phyloP scores from a whole-genome alignment of 2,797 vertebrate species.

The Catharus ustulatus region DNA sequence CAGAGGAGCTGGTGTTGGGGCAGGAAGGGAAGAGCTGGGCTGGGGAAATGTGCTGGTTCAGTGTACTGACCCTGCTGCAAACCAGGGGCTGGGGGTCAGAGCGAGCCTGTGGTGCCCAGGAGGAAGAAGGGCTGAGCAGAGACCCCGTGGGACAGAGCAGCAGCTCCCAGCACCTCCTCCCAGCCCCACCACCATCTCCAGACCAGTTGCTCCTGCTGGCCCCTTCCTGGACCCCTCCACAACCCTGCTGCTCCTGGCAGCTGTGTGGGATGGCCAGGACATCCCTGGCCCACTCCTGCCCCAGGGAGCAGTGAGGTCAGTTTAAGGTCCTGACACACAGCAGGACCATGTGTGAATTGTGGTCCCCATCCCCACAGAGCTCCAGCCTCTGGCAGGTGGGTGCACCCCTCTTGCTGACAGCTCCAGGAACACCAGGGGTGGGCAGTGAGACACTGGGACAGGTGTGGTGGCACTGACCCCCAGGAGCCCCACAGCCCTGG shows the following conservation, averaged over 20 bases:
- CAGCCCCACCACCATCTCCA: not conserved
- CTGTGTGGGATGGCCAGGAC: not conserved
- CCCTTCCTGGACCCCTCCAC: not conserved
- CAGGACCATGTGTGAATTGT: fast-evolving
- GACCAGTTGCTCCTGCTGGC: not conserved
- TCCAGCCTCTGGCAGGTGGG: not conserved
- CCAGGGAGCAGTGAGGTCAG: not conserved
- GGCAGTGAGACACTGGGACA: not conserved
- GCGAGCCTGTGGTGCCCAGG: not conserved
- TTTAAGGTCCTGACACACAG: not conserved
- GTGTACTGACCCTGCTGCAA: not conserved
- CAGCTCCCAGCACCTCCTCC: not conserved
- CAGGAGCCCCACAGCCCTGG: not conserved
- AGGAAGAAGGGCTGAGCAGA: not conserved
- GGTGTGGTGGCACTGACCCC: not conserved
- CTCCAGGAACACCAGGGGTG: not conserved
- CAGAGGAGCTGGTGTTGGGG: not conserved
- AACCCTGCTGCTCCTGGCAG: not conserved
- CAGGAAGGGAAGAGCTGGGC: not conserved
- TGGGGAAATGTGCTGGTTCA: not conserved
- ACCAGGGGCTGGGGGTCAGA: too few relatives aligned
- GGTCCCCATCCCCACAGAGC: not conserved
- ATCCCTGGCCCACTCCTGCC: not conserved
- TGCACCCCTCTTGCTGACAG: not conserved
- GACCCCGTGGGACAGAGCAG: not conserved